These are phyloP conservation scores for Callorhinus ursinus DNA, from an alignment of 2,113 vertebrate genomes.

Conservation along the genomic window DNA sequence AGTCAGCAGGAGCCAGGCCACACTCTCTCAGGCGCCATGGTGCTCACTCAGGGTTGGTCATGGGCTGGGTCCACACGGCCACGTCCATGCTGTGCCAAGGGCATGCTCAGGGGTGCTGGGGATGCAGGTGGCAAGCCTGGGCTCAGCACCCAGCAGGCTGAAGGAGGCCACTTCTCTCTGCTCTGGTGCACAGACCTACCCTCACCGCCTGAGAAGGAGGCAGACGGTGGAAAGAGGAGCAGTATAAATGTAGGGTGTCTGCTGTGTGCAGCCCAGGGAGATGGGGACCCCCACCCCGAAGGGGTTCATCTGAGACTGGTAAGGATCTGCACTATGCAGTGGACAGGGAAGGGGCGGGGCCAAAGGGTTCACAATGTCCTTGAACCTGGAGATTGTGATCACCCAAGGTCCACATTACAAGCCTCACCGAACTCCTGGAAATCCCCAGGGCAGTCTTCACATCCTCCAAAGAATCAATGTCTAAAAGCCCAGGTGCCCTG, in stretches of 20 bases:
- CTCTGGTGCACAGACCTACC: not conserved
- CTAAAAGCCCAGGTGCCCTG: not conserved
- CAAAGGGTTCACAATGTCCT: no score
- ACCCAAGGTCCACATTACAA: not conserved
- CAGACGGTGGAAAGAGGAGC: not conserved
- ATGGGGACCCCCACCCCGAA: not conserved
- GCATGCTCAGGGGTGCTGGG: not conserved
- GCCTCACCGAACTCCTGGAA: not conserved
- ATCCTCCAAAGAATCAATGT: not conserved
- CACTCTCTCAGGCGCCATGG: accelerated
- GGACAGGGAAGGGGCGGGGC: not conserved
- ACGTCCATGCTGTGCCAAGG: not conserved
- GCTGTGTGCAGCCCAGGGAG: not conserved
- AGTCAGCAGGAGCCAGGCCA: not conserved
- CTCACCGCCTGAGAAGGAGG: not conserved
- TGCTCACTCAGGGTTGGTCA: not conserved
- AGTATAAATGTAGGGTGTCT: not conserved
- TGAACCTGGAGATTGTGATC: not conserved
- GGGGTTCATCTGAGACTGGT: not conserved
- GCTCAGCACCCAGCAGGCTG: not conserved
- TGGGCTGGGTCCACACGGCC: not conserved
- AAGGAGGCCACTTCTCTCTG: not conserved
- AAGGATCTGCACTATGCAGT: accelerated
- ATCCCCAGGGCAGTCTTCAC: not conserved
- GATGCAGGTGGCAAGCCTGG: not conserved